These are phyloP conservation scores for Myxocyprinus asiaticus DNA, from an alignment of 2,113 vertebrate species.

Conservation along the genomic window DNA sequence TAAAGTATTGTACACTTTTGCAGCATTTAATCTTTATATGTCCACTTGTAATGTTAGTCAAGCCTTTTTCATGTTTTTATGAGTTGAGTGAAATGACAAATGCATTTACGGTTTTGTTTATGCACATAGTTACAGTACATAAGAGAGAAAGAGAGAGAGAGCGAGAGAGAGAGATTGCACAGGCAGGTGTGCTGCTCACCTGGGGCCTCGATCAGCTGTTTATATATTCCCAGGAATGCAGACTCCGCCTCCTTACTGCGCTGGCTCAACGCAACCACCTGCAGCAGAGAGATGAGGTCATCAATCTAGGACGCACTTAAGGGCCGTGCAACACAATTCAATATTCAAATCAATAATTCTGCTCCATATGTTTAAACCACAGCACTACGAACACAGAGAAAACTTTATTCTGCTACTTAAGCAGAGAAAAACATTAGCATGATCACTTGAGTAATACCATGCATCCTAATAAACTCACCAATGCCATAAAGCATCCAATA, in stretches of 20 bases:
- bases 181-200: slow-evolving; percentile 80
- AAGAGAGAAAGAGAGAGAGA: neutral
- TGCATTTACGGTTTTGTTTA: neutral
- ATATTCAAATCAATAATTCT: slow-evolving; percentile 28
- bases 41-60: no score
- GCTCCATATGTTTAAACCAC: neutral
- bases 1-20: no score
- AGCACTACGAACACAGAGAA: neutral
- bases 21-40: no score
- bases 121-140: neutral
- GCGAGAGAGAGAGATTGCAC: slow-evolving; percentile 25
- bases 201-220: slow-evolving; percentile 93
- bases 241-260: slow-evolving; percentile 96
- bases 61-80: neutral
- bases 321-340: slow-evolving; percentile 12
- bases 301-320: slow-evolving; percentile 25
- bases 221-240: slow-evolving; percentile 94
- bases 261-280: slow-evolving; percentile 97
- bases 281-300: slow-evolving; percentile 60
- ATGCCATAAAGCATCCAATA: no score
- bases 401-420: neutral
- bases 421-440: slow-evolving; percentile 10
- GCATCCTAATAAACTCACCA: no score
- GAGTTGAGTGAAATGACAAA: slow-evolving; percentile 1
- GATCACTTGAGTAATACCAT: neutral